Percentiles rank a stretch among this genome's conserved stretches.
Evolutionary conservation across 2,888 invertebrate genomes (phyloP).

Genomic region (Papilio protenor): DNA sequence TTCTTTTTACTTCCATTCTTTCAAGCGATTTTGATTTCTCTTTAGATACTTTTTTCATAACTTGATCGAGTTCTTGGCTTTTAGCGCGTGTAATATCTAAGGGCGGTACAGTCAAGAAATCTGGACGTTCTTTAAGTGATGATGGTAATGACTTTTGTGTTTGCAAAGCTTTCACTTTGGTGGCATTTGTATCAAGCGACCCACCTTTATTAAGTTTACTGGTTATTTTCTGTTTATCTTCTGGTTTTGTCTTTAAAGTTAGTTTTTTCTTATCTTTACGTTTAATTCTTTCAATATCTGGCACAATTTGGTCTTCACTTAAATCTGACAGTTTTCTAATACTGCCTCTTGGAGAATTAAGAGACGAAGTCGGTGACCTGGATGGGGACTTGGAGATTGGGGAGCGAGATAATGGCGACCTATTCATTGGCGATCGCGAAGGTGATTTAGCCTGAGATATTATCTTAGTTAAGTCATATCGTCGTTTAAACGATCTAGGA

Average conservation of each 20-base stretch:
- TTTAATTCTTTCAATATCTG: constrained; percentile 80
- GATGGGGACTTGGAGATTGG: constrained; percentile 81
- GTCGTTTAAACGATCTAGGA: constrained; percentile 79
- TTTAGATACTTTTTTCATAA: constrained; percentile 80
- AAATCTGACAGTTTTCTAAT: constrained; percentile 80
- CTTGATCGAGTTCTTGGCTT: constrained; percentile 85
- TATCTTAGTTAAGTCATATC: constrained; percentile 75
- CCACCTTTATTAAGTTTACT: constrained; percentile 79
- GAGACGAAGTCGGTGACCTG: constrained; percentile 80
- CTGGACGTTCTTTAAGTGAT: constrained; percentile 79
- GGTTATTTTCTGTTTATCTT: constrained; percentile 72
- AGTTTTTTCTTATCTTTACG: constrained; percentile 79
- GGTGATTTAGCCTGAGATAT: constrained; percentile 73
- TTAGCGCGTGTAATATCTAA: constrained; percentile 85
- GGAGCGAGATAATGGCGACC: constrained; percentile 78
- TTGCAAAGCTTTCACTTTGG: constrained; percentile 75
- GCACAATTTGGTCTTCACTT: constrained; percentile 81
- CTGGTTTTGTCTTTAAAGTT: constrained; percentile 75
- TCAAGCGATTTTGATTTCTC: constrained; percentile 89
- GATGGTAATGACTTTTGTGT: constrained; percentile 84
- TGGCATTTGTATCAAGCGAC: constrained; percentile 79
- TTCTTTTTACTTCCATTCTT: constrained; percentile 85
- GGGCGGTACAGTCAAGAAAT: constrained; percentile 81
- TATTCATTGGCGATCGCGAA: constrained; percentile 76
- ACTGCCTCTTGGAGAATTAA: constrained; percentile 81